Base-by-base conservation (phyloP, 2,797 vertebrate species). In the Alca torda region DNA sequence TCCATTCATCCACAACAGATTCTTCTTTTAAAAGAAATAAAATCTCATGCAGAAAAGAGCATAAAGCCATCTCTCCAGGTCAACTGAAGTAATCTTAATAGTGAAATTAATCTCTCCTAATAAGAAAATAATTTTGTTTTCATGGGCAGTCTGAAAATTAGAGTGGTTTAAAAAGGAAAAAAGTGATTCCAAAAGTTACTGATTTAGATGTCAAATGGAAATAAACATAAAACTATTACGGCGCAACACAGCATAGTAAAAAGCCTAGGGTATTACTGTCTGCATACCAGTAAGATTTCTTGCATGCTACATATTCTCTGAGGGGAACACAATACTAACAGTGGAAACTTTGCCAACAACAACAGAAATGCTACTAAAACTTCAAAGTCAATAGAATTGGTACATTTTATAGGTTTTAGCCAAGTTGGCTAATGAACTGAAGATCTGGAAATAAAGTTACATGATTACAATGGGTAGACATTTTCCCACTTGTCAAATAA, bases 401-500 rank as follows among this genome's bases (percentile, higher is more conserved):
- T 96, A 84, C 74, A 80, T 90, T 96, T 91, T 70, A 59, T 11
- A 93, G n/a, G 45, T 89, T 95, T 90, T 80, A 83, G 87, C 92
- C 89, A 96, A 97, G 82, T 89, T 93, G 91, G 96, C 93, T 96
- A 96, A 96, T 53, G 83, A 96, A 95, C 87, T 94, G 88, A 97
- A 91, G 92, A 92, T 94, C 89, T 87, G 87, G 92, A 95, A 96
- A 93, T 91, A 61, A 95, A 96, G 93, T 91, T 95, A 93, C 53
- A 84, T 61, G n/a, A 93, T 93, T 95, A 91, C 64, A 96, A 91
- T 23, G 50, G 63, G 74, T 91, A 89, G 87, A 87, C 30, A 64
- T 93, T 95, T 96, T 96, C 92, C 92, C 89, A 93, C 57, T 90
- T 96, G 92, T 96, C 96, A 96, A 95, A 96, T 95, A 97, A 95